Conservation (phyloP, 2,888 invertebrate species). For the Hydroisotoma schaefferi region DNA sequence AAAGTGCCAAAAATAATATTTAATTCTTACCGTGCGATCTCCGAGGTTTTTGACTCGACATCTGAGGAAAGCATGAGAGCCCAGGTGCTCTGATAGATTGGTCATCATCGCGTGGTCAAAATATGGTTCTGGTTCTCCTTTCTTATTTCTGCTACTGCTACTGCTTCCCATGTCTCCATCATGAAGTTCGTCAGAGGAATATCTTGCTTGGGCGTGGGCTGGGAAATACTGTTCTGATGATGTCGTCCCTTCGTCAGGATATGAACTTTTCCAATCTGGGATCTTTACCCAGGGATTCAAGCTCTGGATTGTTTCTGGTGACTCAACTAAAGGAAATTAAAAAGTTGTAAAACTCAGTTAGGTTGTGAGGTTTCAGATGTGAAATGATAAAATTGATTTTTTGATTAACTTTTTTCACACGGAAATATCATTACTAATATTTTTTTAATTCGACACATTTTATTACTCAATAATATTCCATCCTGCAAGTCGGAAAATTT, state of each 20-base stretch:
- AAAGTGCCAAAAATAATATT: too few species aligned
- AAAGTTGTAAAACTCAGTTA: too few species aligned
- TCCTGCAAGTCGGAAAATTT: too few species aligned
- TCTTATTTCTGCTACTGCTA: neutral
- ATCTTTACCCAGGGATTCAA: constrained; percentile 47
- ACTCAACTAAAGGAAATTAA: constrained; percentile 41
- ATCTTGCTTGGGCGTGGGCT: constrained; percentile 32
- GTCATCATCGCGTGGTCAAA: constrained; percentile 49
- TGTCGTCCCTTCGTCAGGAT: constrained; percentile 35
- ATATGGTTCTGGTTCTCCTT: constrained; percentile 39
- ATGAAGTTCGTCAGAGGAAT: constrained; percentile 23
- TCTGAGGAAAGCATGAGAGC: constrained; percentile 45
- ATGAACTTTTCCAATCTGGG: constrained; percentile 41
- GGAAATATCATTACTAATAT: too few species aligned
- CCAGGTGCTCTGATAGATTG: constrained; percentile 44
- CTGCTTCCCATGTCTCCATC: too few species aligned
- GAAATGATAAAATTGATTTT: too few species aligned
- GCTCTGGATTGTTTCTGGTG: constrained; percentile 46
- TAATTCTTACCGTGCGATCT: constrained; percentile 45
- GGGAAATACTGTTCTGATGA: constrained; percentile 37
- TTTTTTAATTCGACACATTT: too few species aligned
- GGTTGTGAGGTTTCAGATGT: too few species aligned
- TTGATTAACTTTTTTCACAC: too few species aligned
- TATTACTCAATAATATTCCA: too few species aligned
- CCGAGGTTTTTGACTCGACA: constrained; percentile 46